Evolutionary conservation across 2,113 vertebrate genomes (phyloP).

Genomic region (Mellivora capensis): DNA sequence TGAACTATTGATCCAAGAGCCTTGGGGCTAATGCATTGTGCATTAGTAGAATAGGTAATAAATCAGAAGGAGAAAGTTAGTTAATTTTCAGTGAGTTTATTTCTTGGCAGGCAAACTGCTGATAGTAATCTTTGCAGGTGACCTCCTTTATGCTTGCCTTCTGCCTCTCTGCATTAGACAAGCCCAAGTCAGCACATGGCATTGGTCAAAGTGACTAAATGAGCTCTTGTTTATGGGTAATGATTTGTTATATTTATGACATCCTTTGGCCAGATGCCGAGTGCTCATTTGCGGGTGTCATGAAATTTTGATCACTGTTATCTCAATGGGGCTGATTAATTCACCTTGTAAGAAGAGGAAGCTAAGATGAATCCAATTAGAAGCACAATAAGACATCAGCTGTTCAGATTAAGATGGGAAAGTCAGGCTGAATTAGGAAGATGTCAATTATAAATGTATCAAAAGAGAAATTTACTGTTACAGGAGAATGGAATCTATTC

Average conservation of each 20-base stretch:
- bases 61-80: not conserved
- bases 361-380: not conserved
- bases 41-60: not conserved
- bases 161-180: not conserved
- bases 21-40: not conserved
- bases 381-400: not conserved
- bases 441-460: not conserved
- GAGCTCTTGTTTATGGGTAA: not conserved
- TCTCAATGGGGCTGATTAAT: not conserved
- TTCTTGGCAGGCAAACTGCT: not conserved
- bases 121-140: not conserved
- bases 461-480: not conserved
- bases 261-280: not conserved
- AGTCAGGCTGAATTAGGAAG: not conserved
- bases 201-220: not conserved
- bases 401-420: not conserved
- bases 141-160: not conserved
- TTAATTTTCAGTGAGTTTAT: not conserved
- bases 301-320: conserved; percentile 19
- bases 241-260: not conserved
- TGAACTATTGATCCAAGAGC: not conserved
- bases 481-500: not conserved
- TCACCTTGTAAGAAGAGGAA: not conserved
- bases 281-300: not conserved
- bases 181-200: not conserved